Evolutionary conservation across 2,113 vertebrate genomes (phyloP), one percentile per base, ranked within the genome.

Genomic region (Sprattus sprattus): DNA sequence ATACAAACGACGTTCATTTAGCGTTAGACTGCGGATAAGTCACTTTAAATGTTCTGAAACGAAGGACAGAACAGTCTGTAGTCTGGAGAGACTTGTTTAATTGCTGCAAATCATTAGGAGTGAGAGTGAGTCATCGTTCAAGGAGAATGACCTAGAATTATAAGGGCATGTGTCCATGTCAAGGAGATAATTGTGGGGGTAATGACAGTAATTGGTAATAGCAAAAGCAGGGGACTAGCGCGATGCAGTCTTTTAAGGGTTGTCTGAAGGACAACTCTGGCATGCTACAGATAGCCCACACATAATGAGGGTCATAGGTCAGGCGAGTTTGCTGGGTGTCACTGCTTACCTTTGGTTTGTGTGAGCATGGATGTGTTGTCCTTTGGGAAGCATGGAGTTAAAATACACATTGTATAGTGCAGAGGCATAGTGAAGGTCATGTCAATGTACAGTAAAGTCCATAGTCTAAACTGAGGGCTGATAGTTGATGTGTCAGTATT

Each of bases 61-160:
- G 87, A 89, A 91, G 89, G 90, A 46, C 20, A 50, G 54, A 45
- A 22, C 32, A 85, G 32, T 52, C 22, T 3, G 71, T 13, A 39
- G 32, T 78, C 71, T 78, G 71, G 71, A 39, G 71, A 78, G 71
- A 39, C 28, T 78, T 11, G 39, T 78, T 78, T 39, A 39, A 78
- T 78, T 39, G 71, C 71, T 39, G 11, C 28, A 78, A 78, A 78
- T 78, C 71, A 78, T 78, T 78, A 78, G 28, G 11, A 78, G 71
- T 15, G 10, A 60, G 18, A 78, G 71, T 78, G 71, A 78, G 71
- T 78, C 71, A 78, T 78, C 13, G 28, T 78, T 78, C 28, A 78
- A 78, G 71, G 71, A 10, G 71, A 78, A 78, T 78, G 28, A 78
- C 71, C 71, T 32, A 78, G 71, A 78, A 78, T 78, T 78, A 78